Evolutionary conservation across 2,113 vertebrate species (phyloP).

Genomic region (Hemicordylus capensis): DNA sequence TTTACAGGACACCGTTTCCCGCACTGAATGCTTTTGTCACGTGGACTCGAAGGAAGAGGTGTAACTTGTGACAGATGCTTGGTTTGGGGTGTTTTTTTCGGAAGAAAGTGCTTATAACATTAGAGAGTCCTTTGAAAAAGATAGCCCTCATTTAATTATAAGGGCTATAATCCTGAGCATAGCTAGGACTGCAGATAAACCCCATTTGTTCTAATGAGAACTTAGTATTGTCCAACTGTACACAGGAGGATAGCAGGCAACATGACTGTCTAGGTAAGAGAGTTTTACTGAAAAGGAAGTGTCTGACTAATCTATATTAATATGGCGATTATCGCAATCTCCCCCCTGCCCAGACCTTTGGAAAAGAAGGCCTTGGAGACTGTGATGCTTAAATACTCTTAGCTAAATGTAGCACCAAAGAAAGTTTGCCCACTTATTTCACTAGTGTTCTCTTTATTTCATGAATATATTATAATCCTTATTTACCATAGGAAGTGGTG

Average conservation of each 20-base stretch:
- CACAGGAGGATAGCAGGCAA: background rate
- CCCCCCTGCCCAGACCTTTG: conserved; percentile 25
- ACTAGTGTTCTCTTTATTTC: conserved; percentile 40
- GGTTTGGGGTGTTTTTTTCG: background rate
- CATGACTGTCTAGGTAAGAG: background rate
- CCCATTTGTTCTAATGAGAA: background rate
- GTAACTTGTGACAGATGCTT: background rate
- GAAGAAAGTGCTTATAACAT: conserved; percentile 9
- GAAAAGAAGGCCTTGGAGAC: conserved; percentile 14
- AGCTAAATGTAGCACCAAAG: conserved; percentile 27
- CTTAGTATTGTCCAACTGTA: background rate
- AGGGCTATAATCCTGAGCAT: background rate
- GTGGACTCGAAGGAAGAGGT: conserved; percentile 34
- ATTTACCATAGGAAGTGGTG: conserved; percentile 69
- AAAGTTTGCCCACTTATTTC: conserved; percentile 67
- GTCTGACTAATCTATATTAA: conserved; percentile 26
- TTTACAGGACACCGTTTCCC: background rate
- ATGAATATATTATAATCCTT: conserved; percentile 62
- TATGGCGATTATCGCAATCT: conserved; percentile 4
- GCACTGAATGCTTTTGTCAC: conserved; percentile 45
- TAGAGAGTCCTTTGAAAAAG: background rate
- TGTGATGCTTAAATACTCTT: conserved; percentile 39
- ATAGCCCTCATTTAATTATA: background rate
- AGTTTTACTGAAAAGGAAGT: background rate
- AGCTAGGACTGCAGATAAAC: no score